Evolutionary conservation across 2,888 invertebrate genomes (phyloP).

Genomic region (Dasypogon diadema): DNA sequence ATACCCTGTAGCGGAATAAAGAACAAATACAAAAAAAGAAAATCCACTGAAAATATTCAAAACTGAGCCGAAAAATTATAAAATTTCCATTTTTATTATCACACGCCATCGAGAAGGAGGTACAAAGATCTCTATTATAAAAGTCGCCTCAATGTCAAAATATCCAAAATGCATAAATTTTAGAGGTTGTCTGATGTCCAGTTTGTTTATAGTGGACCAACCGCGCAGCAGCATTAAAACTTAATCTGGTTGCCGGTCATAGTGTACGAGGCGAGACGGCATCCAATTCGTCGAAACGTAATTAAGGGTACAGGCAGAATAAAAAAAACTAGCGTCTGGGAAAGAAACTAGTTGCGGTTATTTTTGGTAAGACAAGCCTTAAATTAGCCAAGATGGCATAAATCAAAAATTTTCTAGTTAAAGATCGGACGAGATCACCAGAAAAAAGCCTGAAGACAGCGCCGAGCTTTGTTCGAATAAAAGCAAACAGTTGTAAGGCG

Average conservation of each 20-base stretch:
- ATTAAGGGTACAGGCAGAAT: constrained; percentile 2
- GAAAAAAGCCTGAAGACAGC: constrained; percentile 20
- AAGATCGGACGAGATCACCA: constrained; percentile 14
- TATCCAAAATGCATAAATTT: constrained; percentile 44
- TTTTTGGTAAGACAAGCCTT: constrained; percentile 49
- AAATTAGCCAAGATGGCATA: constrained; percentile 51
- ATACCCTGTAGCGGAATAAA: too few species aligned
- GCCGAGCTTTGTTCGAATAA: constrained; percentile 22
- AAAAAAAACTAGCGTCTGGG: constrained; percentile 28
- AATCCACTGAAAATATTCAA: too few species aligned
- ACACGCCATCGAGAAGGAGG: constrained; percentile 21
- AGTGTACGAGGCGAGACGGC: neutral
- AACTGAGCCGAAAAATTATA: neutral
- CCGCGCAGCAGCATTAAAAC: neutral
- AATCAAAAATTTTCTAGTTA: constrained; percentile 49
- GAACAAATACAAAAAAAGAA: too few species aligned
- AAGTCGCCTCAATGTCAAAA: constrained; percentile 40
- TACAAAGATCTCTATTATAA: constrained; percentile 42
- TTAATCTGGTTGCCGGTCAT: constrained; percentile 11
- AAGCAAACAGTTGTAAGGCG: constrained; percentile 20
- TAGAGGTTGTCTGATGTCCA: constrained; percentile 13
- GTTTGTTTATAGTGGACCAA: constrained; percentile 43
- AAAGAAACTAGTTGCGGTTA: constrained; percentile 16
- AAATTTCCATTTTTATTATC: constrained; percentile 37
- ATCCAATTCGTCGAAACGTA: constrained; percentile 44